phyloP scores from a whole-genome alignment of 2,113 vertebrate genomes.

The Fulmarus glacialis region DNA sequence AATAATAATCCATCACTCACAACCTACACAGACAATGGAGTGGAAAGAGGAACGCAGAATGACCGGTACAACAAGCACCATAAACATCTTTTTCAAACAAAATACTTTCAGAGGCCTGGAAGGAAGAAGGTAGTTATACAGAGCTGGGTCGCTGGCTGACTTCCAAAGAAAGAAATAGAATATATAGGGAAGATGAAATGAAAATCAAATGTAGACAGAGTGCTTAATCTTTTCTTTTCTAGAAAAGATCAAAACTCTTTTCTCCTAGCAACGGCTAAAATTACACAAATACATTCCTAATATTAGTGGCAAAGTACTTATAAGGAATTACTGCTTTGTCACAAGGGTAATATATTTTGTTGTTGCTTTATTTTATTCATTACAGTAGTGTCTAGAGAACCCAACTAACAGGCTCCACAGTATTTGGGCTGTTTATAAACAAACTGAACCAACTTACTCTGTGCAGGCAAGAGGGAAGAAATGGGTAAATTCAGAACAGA shows the following conservation, averaged over 20 bases:
- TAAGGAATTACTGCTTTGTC: not conserved
- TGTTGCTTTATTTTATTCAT: not conserved
- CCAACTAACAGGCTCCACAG: not conserved
- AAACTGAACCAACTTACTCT: not conserved
- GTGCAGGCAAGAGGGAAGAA: not conserved
- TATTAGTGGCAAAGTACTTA: slow-evolving; percentile 1
- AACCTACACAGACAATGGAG: not conserved
- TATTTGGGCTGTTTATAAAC: not conserved
- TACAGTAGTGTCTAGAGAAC: not conserved
- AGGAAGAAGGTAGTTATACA: not conserved
- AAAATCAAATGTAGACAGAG: slow-evolving; percentile 51
- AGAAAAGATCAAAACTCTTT: not conserved
- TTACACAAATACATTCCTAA: slow-evolving; percentile 11
- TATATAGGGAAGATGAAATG: slow-evolving; percentile 19
- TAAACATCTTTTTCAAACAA: slow-evolving; percentile 9
- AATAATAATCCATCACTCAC: not conserved
- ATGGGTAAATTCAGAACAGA: not conserved
- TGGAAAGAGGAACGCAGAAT: not conserved
- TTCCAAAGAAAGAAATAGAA: slow-evolving; percentile 16
- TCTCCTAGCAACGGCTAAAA: slow-evolving; percentile 8
- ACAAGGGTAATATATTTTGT: not conserved
- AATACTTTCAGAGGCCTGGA: not conserved
- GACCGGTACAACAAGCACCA: not conserved
- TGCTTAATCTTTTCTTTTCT: slow-evolving; percentile 1
- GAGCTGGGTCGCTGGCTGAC: not conserved